Evolutionary conservation across 2,888 invertebrate genomes (phyloP).

Genomic region (Lucinisca nassula): DNA sequence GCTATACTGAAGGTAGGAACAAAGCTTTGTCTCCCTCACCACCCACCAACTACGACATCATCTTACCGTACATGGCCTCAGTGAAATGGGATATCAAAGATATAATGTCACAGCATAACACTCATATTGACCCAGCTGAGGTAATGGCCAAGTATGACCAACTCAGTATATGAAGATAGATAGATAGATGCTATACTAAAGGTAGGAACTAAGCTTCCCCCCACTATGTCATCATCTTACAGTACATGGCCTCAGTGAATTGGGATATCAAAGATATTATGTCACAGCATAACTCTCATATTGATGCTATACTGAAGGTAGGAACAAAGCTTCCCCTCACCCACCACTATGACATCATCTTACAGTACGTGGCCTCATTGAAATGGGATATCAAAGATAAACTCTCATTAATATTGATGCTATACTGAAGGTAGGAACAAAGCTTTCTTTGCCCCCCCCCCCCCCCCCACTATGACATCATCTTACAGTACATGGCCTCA

Average conservation of each 20-base stretch:
- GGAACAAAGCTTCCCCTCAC: no score
- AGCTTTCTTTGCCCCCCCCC: no score
- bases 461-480: conserved; percentile 92
- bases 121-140: no score
- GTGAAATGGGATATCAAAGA: conserved; percentile 96
- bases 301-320: conserved; percentile 88
- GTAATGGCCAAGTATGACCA: no score
- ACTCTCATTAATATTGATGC: conserved; percentile 94
- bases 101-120: conserved; percentile 97
- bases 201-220: no score
- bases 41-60: conserved; percentile 92
- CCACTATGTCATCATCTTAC: conserved; percentile 93
- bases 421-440: conserved; percentile 87
- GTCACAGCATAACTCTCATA: conserved; percentile 96
- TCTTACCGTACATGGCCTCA: conserved; percentile 94
- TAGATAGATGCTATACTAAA: no score
- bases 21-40: no score
- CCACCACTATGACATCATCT: conserved; percentile 92
- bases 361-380: conserved; percentile 95
- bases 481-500: conserved; percentile 94
- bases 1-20: conserved; percentile 86
- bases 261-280: conserved; percentile 96
- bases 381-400: conserved; percentile 96
- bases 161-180: no score
- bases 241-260: conserved; percentile 95